Conservation (phyloP, 1,140 invertebrate species). For the Drosophila auraria region DNA sequence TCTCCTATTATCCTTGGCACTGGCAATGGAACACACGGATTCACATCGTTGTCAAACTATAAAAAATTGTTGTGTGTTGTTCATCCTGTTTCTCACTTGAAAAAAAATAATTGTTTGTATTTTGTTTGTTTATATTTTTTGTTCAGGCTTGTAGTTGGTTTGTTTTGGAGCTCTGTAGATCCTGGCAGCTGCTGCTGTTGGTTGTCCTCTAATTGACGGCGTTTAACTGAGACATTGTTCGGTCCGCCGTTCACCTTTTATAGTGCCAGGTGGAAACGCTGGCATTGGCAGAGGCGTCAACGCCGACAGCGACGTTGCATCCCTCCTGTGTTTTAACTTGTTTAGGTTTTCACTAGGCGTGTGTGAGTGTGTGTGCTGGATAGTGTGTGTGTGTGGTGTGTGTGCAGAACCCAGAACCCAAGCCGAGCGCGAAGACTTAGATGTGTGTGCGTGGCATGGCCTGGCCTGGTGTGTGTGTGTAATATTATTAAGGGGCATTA, state of each 20-base stretch:
- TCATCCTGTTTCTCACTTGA: slow-evolving; percentile 2
- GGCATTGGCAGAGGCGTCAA: neutral
- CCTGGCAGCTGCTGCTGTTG: slow-evolving; percentile 33
- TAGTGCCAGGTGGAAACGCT: slow-evolving; percentile 52
- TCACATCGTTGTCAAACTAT: neutral
- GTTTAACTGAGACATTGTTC: slow-evolving; percentile 80
- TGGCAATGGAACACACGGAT: neutral
- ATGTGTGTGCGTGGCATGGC: slow-evolving; percentile 29
- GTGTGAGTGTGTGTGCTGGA: neutral
- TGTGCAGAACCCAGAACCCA: neutral
- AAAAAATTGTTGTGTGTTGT: slow-evolving; percentile 5
- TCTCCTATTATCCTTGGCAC: slow-evolving; percentile 26
- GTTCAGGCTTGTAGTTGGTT: neutral
- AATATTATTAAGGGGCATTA: slow-evolving; percentile 76
- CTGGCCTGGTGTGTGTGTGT: slow-evolving; percentile 36
- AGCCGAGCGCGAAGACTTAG: slow-evolving; percentile 55
- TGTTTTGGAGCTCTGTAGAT: slow-evolving; percentile 2
- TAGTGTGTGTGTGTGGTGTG: neutral
- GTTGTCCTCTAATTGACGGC: slow-evolving; percentile 72
- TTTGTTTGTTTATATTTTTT: neutral
- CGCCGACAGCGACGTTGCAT: slow-evolving; percentile 42
- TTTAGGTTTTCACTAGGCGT: slow-evolving; percentile 5
- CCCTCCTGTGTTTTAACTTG: slow-evolving; percentile 30
- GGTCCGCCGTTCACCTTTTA: slow-evolving; percentile 64
- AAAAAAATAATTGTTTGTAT: neutral